Evolutionary conservation across 2,113 vertebrate species (phyloP).

Genomic region (Hippocampus zosterae): DNA sequence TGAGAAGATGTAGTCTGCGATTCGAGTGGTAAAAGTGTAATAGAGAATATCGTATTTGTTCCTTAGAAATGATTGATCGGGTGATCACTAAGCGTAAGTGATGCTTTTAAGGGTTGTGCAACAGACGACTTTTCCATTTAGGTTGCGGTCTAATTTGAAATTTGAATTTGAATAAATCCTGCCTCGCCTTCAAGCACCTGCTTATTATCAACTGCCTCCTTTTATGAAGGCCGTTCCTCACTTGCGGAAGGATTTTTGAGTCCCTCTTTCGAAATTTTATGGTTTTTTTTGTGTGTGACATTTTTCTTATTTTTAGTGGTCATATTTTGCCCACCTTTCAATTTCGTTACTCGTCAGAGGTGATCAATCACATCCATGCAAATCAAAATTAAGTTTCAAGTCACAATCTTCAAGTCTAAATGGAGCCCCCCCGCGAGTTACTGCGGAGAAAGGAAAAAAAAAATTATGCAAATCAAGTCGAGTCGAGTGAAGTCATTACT

Average conservation of each 20-base stretch:
- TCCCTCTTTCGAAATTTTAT: slow-evolving; percentile 1
- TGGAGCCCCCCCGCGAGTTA: no score
- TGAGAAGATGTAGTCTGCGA: not conserved
- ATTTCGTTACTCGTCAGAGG: no score
- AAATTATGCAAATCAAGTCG: no score
- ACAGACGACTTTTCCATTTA: not conserved
- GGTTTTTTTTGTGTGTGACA: slow-evolving; percentile 8
- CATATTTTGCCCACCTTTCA: not conserved
- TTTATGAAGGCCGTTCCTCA: slow-evolving; percentile 29
- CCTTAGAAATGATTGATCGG: not conserved
- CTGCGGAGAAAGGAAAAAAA: no score
- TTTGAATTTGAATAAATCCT: not conserved
- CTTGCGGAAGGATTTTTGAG: slow-evolving; percentile 42
- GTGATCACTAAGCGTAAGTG: not conserved
- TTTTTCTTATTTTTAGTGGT: not conserved
- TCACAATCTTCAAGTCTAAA: no score
- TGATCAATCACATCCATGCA: no score
- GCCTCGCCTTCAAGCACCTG: not conserved
- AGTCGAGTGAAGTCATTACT: no score
- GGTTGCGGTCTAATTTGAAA: no score
- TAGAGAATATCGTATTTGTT: not conserved
- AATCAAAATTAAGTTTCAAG: no score
- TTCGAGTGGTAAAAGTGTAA: not conserved
- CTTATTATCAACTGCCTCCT: slow-evolving; percentile 1
- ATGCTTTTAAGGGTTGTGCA: not conserved